Evolutionary conservation across 2,888 invertebrate species (phyloP), one percentile per base, ranked within the genome.

Genomic region (Melinaea menophilus): DNA sequence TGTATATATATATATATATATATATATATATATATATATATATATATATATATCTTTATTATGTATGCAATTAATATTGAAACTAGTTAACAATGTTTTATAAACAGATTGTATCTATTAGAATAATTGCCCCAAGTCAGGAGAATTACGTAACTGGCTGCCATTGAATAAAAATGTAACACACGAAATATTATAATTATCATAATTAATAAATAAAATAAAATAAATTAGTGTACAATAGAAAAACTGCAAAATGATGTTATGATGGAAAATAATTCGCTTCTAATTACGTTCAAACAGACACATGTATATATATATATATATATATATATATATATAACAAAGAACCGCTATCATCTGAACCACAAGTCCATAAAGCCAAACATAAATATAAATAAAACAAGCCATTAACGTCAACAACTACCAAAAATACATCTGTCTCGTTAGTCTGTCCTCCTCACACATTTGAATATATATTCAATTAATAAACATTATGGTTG

Each of bases 361-460:
- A 54, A 59, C 51, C 13, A 22, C 55, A 11, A 62, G 55, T 60
- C 60, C 46, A 62, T 64, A 64, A 61, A 61, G 61, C 54, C 58
- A 75, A 74, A 76, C 73, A 75, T 75, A 77, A 77, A 78, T 77
- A 76, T 71, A 79, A 74, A 81, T 82, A 81, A 80, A 81, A 78
- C 79, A 79, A 73, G 76, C 73, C 76, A 81, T 83, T 79, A 82
- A 79, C 75, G 82, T 79, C 81, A 74, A 74, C 74, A 67, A 69
- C 69, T 69, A 73, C 74, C 75, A 71, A 78, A 79, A 77, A 79
- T 79, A 79, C 74, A 73, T 69, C 67, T 69, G 72, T 71, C 77
- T 76, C 73, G 75, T 78, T 77, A 74, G 72, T 60, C 55, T 41
- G 33, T 61, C 63, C 12, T 65, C 33, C 31, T 79, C 62, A 83